A percentile compares a stretch with the other conserved stretches of the same genome.
phyloP scores from a whole-genome alignment of 2,888 invertebrate genomes.

The Lycia hirtaria region DNA sequence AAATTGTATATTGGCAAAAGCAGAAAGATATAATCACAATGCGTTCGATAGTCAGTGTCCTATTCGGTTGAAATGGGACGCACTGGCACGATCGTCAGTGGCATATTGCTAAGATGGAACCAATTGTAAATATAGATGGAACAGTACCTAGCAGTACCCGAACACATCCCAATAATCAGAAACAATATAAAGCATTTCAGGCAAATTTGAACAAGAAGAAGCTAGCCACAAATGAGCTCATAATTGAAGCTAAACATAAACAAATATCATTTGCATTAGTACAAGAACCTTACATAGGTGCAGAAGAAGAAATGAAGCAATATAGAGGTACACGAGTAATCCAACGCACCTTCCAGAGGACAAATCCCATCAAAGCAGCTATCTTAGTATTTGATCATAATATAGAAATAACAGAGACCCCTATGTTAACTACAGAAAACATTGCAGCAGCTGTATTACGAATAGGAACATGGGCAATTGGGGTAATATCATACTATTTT shows the following conservation, averaged over 20 bases:
- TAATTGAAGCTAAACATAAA: not conserved
- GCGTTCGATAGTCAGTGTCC: slow-evolving; percentile 16
- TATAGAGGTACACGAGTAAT: not conserved
- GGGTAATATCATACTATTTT: too few relatives aligned
- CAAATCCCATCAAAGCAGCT: too few relatives aligned
- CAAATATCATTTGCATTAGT: not conserved
- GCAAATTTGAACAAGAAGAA: not conserved
- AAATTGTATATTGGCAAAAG: slow-evolving; percentile 11
- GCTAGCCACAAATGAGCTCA: not conserved
- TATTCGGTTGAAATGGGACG: slow-evolving; percentile 13
- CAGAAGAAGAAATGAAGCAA: not conserved
- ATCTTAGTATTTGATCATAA: too few relatives aligned
- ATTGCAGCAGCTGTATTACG: too few relatives aligned
- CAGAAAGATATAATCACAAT: slow-evolving; percentile 2
- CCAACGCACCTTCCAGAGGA: too few relatives aligned
- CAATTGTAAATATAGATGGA: not conserved
- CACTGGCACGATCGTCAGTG: slow-evolving; percentile 6
- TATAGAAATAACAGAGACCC: too few relatives aligned
- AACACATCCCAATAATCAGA: not conserved
- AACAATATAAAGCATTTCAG: not conserved
- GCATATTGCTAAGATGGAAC: slow-evolving; percentile 16
- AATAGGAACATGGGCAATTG: too few relatives aligned
- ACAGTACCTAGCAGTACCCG: not conserved
- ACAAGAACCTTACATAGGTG: not conserved
- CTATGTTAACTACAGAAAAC: too few relatives aligned